These are phyloP conservation scores for Vulpes ferrilata DNA, from an alignment of 2,113 vertebrate species.

Conservation along the genomic window DNA sequence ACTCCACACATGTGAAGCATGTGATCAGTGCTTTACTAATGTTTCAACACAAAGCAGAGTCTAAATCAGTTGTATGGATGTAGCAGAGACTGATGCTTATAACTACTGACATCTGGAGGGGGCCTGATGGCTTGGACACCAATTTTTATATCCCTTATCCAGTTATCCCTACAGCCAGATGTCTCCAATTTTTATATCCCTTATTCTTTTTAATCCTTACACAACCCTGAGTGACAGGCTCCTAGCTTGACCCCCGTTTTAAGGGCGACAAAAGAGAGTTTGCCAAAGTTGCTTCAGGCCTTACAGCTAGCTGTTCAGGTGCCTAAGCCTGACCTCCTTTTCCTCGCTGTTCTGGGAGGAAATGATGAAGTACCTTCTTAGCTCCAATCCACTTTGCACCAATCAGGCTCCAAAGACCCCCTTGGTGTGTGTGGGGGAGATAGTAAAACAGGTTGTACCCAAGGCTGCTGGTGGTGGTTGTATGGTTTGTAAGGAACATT, in stretches of 20 bases:
- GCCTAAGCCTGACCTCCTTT: background rate
- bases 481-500: background rate
- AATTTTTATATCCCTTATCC: background rate
- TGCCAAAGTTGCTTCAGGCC: background rate
- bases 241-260: background rate
- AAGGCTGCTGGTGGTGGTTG: background rate
- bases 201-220: conserved; percentile 39
- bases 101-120: background rate
- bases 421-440: background rate
- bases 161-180: too few species aligned
- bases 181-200: background rate
- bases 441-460: background rate
- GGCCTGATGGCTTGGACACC: background rate
- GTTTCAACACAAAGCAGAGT: background rate
- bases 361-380: background rate
- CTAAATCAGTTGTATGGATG: background rate
- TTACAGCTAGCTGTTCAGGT: background rate
- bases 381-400: background rate
- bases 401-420: background rate
- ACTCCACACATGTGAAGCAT: background rate
- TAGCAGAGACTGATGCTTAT: background rate
- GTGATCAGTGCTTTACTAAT: background rate
- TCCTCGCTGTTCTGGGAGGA: background rate
- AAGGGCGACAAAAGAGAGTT: background rate
- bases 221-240: background rate